These are phyloP conservation scores for Hemicentrotus pulcherrimus DNA, from an alignment of 35 echinoderm and acorn worm genomes.

Conservation along the genomic window DNA sequence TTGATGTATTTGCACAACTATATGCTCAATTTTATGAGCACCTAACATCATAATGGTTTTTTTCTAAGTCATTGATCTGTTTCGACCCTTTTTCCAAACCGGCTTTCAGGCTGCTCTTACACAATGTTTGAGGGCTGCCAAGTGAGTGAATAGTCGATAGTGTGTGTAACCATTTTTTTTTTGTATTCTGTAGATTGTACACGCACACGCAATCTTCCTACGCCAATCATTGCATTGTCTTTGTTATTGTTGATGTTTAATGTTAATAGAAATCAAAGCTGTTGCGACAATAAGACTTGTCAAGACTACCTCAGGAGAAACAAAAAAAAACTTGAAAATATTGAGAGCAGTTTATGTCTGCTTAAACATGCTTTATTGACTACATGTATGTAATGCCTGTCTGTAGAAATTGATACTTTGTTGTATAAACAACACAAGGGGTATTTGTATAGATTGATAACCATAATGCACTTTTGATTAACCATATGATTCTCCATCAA, in stretches of 20 bases:
- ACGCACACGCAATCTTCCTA: background rate
- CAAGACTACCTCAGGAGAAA: conserved; percentile 2
- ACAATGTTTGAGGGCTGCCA: background rate
- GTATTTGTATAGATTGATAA: conserved; percentile 32
- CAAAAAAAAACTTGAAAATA: background rate
- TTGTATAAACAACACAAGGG: background rate
- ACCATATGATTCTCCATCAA: background rate
- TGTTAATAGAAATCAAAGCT: background rate
- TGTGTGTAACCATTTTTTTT: background rate
- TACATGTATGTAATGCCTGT: background rate
- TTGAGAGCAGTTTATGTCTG: background rate
- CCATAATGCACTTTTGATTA: conserved; percentile 21
- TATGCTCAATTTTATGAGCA: background rate
- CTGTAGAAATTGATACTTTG: background rate
- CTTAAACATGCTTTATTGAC: background rate
- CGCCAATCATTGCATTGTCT: background rate
- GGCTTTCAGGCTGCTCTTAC: background rate
- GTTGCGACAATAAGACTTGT: conserved; percentile 3
- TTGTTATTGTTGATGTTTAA: background rate
- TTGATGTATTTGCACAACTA: background rate
- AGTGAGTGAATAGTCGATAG: background rate
- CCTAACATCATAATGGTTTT: background rate
- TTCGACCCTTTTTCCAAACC: background rate
- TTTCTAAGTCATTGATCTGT: background rate
- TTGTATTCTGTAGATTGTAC: background rate